Base-by-base conservation (phyloP, 2,888 invertebrate species). In the Rhagonycha lutea region DNA sequence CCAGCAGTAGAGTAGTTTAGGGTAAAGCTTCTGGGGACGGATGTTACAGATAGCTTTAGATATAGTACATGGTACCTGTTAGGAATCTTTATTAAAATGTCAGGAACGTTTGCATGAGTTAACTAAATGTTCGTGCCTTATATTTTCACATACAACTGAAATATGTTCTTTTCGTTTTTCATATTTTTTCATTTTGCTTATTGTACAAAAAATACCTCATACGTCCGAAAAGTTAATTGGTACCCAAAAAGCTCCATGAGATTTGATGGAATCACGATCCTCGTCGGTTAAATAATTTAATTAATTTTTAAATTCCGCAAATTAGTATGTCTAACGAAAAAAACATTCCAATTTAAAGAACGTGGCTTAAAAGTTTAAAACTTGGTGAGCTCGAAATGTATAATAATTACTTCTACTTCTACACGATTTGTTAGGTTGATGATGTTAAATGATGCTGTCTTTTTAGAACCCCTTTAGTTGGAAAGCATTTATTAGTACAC, bases 1-100 rank as follows among this genome's bases (percentile, higher is more conserved):
- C 72, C 24, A 69, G 68, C 69, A 72, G 69, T 62, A 72, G 47
- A 47, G 69, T 68, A 72, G 69, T 71, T 75, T 75, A 69, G 69
- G 69, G 75, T 28, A 75, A 26, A 29, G 68, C 28, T 72, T 69
- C 47, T 75, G 18, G 68, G 63, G 61, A 63, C 68, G 75, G 68
- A 72, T 75, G 75, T 72, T 72, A 75, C 72, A 69, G 69, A 75
- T 75, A 60, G 75, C 68, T 71, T 26, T 72, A 23, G 60, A 72
- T 69, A 14, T 69, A 18, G 18, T 18, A 63, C 60, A 18, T 24
- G 69, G 72, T 75, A 75, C 75, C 75, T 75, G 75, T 72, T 72
- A 62, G 72, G 72, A 75, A 74, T 74, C 68, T 74, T 74, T 74
- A 74, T 70, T 74, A 70, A 74, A 74, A 74, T 70, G 74, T 74